phyloP scores from a whole-genome alignment of 2,888 invertebrate species.

The Colostygia pectinataria region DNA sequence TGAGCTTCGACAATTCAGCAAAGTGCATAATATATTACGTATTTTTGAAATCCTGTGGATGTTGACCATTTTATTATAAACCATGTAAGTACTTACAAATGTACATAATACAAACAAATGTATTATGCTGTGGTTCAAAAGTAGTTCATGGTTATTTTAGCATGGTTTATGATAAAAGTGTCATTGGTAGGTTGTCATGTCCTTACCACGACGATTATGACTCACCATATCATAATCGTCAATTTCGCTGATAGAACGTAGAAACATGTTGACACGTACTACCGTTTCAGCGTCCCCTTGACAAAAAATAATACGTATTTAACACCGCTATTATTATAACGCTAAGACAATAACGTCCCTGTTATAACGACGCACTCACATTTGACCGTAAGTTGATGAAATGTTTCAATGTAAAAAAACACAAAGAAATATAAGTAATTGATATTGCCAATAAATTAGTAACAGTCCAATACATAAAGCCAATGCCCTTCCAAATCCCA shows the following conservation, averaged over 20 bases:
- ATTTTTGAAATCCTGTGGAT: slow-evolving; percentile 58
- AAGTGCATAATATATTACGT: slow-evolving; percentile 67
- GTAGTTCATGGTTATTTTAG: slow-evolving; percentile 33
- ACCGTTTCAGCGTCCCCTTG: slow-evolving; percentile 92
- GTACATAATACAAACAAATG: too few species aligned
- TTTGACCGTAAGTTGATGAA: slow-evolving; percentile 48
- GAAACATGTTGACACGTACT: slow-evolving; percentile 97
- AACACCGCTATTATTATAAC: slow-evolving; percentile 42
- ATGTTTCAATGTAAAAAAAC: slow-evolving; percentile 62
- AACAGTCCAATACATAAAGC: slow-evolving; percentile 50
- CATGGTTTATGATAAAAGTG: slow-evolving; percentile 72
- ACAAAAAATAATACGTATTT: slow-evolving; percentile 59
- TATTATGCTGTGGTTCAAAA: not conserved
- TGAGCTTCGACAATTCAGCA: slow-evolving; percentile 70
- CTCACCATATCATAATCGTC: slow-evolving; percentile 99
- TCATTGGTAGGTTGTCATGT: slow-evolving; percentile 34
- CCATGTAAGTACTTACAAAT: slow-evolving; percentile 45
- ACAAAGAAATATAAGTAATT: slow-evolving; percentile 55
- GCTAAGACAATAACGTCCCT: not conserved
- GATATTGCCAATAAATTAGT: slow-evolving; percentile 31
- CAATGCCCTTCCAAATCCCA: slow-evolving; percentile 53
- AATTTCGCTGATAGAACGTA: slow-evolving; percentile 99
- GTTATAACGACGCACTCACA: slow-evolving; percentile 18
- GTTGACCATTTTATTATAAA: slow-evolving; percentile 69
- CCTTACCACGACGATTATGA: slow-evolving; percentile 56